phyloP scores from a whole-genome alignment of 2,797 vertebrate genomes.

The Anas acuta region DNA sequence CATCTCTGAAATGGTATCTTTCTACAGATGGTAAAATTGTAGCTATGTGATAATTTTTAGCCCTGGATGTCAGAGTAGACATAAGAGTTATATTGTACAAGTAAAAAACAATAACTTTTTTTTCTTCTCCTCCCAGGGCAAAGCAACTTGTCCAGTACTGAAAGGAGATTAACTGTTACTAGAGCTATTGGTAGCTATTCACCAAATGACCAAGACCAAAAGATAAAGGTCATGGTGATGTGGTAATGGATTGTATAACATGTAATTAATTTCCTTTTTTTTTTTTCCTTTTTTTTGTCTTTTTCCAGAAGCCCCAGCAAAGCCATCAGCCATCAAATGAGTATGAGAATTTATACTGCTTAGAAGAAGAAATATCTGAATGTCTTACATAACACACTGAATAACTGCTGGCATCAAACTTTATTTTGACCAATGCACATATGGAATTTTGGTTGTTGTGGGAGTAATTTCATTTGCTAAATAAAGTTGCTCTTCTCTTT shows the following conservation, averaged over 20 bases:
- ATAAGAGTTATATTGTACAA: background rate
- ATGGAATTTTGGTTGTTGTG: background rate
- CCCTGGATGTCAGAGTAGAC: background rate
- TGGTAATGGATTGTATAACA: background rate
- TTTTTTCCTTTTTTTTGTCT: background rate
- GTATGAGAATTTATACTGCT: background rate
- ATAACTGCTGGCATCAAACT: background rate
- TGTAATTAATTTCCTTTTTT: background rate
- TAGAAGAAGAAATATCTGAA: background rate
- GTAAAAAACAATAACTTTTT: background rate
- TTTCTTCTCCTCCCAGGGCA: background rate
- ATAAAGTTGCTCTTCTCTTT: background rate
- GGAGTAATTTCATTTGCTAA: background rate
- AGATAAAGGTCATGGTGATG: background rate
- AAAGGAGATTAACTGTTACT: background rate
- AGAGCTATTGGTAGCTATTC: background rate
- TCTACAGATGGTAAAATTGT: background rate
- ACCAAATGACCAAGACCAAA: background rate
- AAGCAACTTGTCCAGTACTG: background rate
- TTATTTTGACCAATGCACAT: conserved; percentile 1
- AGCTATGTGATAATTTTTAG: background rate
- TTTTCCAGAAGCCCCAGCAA: background rate
- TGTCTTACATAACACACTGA: background rate
- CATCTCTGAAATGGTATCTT: background rate
- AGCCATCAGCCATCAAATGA: background rate